phyloP scores from a whole-genome alignment of 2,113 vertebrate species.

The Phrynocephalus versicolor region DNA sequence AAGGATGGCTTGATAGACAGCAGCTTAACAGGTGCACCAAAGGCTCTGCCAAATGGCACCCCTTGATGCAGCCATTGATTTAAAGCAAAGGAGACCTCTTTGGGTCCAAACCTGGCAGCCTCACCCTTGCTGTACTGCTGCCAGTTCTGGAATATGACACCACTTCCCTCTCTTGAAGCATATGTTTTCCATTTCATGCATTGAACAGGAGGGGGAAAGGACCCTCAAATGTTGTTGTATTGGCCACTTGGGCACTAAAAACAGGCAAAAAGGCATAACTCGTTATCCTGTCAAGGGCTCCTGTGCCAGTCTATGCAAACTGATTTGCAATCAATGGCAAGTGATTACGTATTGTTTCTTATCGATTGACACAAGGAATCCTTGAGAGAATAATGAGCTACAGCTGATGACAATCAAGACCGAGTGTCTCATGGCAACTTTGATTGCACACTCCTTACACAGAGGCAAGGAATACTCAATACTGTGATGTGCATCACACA shows the following conservation, averaged over 20 bases:
- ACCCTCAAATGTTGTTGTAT: conserved; percentile 25
- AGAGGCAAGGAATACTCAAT: conserved; percentile 52
- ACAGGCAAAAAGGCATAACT: conserved; percentile 61
- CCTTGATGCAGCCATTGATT: conserved; percentile 1
- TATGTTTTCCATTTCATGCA: conserved; percentile 2
- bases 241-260: conserved; percentile 35
- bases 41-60: conserved; percentile 2
- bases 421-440: conserved; percentile 73
- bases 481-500: conserved; percentile 47
- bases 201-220: conserved; percentile 16
- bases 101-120: conserved; percentile 7
- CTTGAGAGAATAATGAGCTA: conserved; percentile 82
- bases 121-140: neutral
- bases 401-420: conserved; percentile 83
- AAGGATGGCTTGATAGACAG: neutral
- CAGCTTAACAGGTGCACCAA: neutral
- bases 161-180: neutral
- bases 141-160: neutral
- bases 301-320: conserved; percentile 70
- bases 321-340: conserved; percentile 82
- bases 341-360: conserved; percentile 84
- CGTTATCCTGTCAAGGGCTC: conserved; percentile 60
- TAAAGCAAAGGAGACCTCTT: conserved; percentile 7
- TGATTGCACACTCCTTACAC: conserved; percentile 70
- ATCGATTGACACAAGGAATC: conserved; percentile 77